A percentile compares a stretch with the other conserved stretches of the same genome.
phyloP scores from a whole-genome alignment of 2,888 invertebrate species.

The Drosophila mulleri region DNA sequence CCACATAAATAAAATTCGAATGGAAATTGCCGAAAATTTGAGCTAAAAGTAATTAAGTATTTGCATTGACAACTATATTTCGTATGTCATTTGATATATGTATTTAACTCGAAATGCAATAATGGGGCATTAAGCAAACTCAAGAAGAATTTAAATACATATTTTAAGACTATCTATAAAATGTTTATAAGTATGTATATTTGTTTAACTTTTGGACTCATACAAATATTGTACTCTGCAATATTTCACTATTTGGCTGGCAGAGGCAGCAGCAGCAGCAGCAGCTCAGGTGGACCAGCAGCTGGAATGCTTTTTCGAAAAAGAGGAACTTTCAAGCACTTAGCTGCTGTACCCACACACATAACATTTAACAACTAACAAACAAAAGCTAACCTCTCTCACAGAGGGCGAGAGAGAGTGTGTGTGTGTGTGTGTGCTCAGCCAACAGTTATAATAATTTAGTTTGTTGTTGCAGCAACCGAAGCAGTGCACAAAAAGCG shows the following conservation, averaged over 20 bases:
- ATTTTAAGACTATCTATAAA: background rate
- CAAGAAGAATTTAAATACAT: background rate
- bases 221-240: slow-evolving; percentile 10
- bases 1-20: background rate
- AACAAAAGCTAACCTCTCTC: slow-evolving; percentile 40
- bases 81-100: background rate
- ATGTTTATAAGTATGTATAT: background rate
- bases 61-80: background rate
- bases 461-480: slow-evolving; percentile 57
- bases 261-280: slow-evolving; percentile 9
- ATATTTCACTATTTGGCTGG: slow-evolving; percentile 8
- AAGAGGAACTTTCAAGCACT: slow-evolving; percentile 40
- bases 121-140: background rate
- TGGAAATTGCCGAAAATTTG: background rate
- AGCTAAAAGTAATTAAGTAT: background rate
- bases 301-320: slow-evolving; percentile 22
- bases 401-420: background rate
- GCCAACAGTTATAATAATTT: slow-evolving; percentile 62
- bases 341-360: slow-evolving; percentile 52
- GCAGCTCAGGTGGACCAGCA: slow-evolving; percentile 38
- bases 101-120: background rate
- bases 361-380: slow-evolving; percentile 53
- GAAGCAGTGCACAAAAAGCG: slow-evolving; percentile 63
- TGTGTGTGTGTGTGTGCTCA: slow-evolving; percentile 16
- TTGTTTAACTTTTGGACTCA: background rate